Percentiles rank a stretch among this genome's conserved stretches.
Conservation (phyloP, 2,888 invertebrate genomes). For the Eurytoma californica region DNA sequence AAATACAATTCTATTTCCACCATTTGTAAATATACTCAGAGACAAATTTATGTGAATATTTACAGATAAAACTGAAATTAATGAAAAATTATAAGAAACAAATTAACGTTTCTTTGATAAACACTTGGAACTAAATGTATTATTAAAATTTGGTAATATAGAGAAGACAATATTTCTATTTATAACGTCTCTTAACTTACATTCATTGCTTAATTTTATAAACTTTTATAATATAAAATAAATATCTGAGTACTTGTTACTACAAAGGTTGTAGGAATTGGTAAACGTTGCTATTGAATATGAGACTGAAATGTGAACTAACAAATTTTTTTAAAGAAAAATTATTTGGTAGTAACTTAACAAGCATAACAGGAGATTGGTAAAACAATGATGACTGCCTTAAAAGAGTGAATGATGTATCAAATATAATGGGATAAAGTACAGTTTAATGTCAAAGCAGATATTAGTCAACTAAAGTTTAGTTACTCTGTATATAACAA, state of each 20-base stretch:
- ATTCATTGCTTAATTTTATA: not conserved
- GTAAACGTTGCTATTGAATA: slow-evolving; percentile 31
- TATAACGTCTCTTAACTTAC: too few species aligned
- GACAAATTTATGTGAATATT: not conserved
- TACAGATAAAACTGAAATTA: not conserved
- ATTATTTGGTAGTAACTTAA: not conserved
- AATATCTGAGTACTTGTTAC: not conserved
- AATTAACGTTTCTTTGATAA: not conserved
- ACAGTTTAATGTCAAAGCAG: not conserved
- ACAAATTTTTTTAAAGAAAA: not conserved
- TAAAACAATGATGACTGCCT: slow-evolving; percentile 30
- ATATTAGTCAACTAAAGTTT: slow-evolving; percentile 2
- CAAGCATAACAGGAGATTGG: not conserved
- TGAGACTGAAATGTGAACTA: slow-evolving; percentile 42
- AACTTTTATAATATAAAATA: slow-evolving; percentile 9
- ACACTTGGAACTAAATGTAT: not conserved
- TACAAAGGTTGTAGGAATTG: not conserved
- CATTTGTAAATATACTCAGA: not conserved
- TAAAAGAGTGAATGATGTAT: slow-evolving; percentile 23
- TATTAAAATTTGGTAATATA: not conserved
- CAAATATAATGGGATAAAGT: slow-evolving; percentile 1
- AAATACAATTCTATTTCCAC: not conserved
- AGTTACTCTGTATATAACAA: slow-evolving; percentile 13
- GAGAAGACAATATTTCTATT: too few species aligned
- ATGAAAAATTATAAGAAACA: not conserved